Base-by-base conservation (phyloP, 2,113 vertebrate genomes). In the Pogona vitticeps region DNA sequence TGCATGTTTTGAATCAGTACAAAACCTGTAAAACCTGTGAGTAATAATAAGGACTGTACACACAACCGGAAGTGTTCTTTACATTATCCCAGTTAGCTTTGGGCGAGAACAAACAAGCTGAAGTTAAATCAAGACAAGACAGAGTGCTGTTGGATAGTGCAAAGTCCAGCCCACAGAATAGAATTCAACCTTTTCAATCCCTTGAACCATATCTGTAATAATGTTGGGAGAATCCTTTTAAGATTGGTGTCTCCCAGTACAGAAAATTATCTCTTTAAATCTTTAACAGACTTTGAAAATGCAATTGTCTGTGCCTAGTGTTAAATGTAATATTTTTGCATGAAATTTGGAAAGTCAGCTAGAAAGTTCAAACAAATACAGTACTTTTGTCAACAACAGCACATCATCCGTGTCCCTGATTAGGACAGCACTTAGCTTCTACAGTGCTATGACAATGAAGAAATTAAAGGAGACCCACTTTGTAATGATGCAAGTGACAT, bases 1-100 rank as follows among this genome's bases (percentile, higher is more conserved):
- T 38, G 23, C 52, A 75, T 75, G 56, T 83, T 72, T 83, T 73
- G 59, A 73, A 58, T 75, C 5, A 59, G 1, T 52, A 73, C 46
- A 83, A 36, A 83, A 40, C 82, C 58, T 83, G 70, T 61, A 61
- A 83, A 83, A 61, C 82, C n/a, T 73, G 70, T 61, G 46, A 82
- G n/a, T 10, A 31, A 42, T 83, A 70, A 75, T 82, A 73, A 40
- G 56, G 56, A 42, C 26, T 61, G 56, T 75, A 13, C 15, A 40
- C 36, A 36, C 17, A 33, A 61, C 33, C 18, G 33, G 68, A 33
- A 72, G 20, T 18, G n/a, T 13, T 70, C 17, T 46, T 40, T 70
- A 10, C 52, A 28, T 58, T 72, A 14, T 83, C 36, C 33, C 70
- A 83, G 42, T 52, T 12, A 59, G n/a, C 33, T 82, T 18, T 82